Conservation (phyloP, 2,797 vertebrate species). For the Cottoperca gobio region DNA sequence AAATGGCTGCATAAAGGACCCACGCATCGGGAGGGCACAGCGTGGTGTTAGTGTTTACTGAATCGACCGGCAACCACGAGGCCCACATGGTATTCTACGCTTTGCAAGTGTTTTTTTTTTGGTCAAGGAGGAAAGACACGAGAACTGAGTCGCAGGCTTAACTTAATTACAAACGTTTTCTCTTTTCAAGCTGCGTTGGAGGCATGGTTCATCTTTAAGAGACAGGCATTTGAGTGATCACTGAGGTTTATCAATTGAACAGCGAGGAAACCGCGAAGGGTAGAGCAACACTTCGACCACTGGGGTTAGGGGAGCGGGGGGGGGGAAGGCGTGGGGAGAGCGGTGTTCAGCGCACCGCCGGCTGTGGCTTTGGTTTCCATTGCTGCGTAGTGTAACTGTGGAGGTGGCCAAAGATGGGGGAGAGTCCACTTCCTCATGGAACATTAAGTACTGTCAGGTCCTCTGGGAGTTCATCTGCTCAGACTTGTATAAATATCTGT, state of each 20-base stretch:
- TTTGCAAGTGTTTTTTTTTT: slow-evolving; percentile 99
- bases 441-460: slow-evolving; percentile 85
- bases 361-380: slow-evolving; percentile 91
- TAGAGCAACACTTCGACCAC: slow-evolving; percentile 85
- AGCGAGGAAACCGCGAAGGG: slow-evolving; percentile 79
- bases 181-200: slow-evolving; percentile 99
- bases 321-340: no score
- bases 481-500: slow-evolving; percentile 72
- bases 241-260: slow-evolving; percentile 78
- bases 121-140: slow-evolving; percentile 99
- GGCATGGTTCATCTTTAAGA: slow-evolving; percentile 93
- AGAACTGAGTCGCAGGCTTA: slow-evolving; percentile 99
- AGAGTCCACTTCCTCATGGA: slow-evolving; percentile 79
- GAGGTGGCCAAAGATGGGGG: slow-evolving; percentile 91
- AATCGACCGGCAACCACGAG: slow-evolving; percentile 84
- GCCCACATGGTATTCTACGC: slow-evolving; percentile 96
- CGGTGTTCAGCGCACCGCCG: slow-evolving; percentile 87
- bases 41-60: slow-evolving; percentile 65
- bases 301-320: slow-evolving; percentile 71
- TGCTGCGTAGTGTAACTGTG: slow-evolving; percentile 88
- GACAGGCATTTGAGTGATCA: slow-evolving; percentile 84
- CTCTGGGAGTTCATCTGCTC: slow-evolving; percentile 89
- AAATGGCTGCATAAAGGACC: slow-evolving; percentile 94
- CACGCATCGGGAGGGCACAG: slow-evolving; percentile 89
- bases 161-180: slow-evolving; percentile 97